A percentile compares a stretch with the other conserved stretches of the same genome.
These are phyloP conservation scores for Phortica variegata DNA, from an alignment of 1,140 invertebrate species.

Conservation along the genomic window DNA sequence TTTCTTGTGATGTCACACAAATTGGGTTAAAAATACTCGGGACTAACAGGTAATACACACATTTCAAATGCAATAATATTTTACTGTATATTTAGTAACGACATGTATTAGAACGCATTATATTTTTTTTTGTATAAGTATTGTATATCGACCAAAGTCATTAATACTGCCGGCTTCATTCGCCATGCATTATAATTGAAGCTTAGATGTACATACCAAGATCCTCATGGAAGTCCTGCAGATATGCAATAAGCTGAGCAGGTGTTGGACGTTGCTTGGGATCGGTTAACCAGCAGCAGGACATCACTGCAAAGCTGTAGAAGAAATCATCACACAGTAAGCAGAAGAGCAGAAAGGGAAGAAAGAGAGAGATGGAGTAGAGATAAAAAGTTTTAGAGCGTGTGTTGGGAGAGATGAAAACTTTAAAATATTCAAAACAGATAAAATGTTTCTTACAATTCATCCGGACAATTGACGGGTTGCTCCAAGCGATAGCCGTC, in stretches of 20 bases:
- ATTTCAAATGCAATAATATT: too few species aligned
- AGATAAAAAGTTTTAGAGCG: neutral
- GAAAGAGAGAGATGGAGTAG: neutral
- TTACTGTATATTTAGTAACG: too few species aligned
- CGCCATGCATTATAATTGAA: neutral
- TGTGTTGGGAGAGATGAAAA: neutral
- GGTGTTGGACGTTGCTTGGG: conserved; percentile 81
- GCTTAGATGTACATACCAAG: conserved; percentile 74
- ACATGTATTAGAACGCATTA: too few species aligned
- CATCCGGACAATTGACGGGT: conserved; percentile 92
- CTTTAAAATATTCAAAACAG: conserved; percentile 2
- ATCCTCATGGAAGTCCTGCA: conserved; percentile 86
- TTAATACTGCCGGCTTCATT: too few species aligned
- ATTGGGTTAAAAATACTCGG: too few species aligned
- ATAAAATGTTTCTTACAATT: conserved; percentile 71
- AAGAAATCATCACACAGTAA: conserved; percentile 1
- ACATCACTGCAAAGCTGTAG: conserved; percentile 84
- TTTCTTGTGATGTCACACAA: too few species aligned
- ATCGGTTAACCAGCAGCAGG: conserved; percentile 82
- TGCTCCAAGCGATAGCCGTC: conserved; percentile 87
- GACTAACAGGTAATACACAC: too few species aligned
- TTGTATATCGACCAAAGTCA: too few species aligned
- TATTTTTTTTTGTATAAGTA: too few species aligned
- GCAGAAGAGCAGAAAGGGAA: neutral
- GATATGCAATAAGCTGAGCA: conserved; percentile 77